A percentile compares a stretch with the other conserved stretches of the same genome.
Evolutionary conservation across 2,113 vertebrate genomes (phyloP).

Genomic region (Podilymbus podiceps): DNA sequence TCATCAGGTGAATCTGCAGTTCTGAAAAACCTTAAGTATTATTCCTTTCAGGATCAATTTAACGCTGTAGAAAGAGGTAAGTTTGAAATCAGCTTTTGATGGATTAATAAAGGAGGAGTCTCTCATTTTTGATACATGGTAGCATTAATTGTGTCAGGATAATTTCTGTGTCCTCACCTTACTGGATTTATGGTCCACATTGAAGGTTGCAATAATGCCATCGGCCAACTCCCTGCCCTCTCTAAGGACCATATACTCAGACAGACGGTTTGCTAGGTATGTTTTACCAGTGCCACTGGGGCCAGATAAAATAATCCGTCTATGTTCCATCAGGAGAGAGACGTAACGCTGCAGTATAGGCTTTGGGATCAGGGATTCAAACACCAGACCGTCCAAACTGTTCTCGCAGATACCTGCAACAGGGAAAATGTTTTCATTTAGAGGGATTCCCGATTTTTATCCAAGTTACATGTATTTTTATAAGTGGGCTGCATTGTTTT

Average conservation of each 20-base stretch:
- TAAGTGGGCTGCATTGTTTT: not conserved
- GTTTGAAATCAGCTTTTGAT: not conserved
- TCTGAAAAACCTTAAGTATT: not conserved
- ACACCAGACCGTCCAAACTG: slow-evolving; percentile 90
- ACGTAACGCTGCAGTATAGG: slow-evolving; percentile 93
- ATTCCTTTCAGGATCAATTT: not conserved
- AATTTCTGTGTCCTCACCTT: slow-evolving; percentile 77
- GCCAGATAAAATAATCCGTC: slow-evolving; percentile 92
- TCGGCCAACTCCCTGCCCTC: slow-evolving; percentile 84
- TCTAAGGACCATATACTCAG: slow-evolving; percentile 83
- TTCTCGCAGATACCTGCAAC: slow-evolving; percentile 80
- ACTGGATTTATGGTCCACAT: slow-evolving; percentile 96
- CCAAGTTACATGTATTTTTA: not conserved
- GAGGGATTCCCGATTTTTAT: not conserved
- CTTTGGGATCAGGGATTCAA: slow-evolving; percentile 92
- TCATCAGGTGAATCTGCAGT: not conserved
- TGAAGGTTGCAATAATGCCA: slow-evolving; percentile 90
- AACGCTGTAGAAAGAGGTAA: accelerated
- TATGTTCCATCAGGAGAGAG: slow-evolving; percentile 89
- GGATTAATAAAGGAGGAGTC: not conserved
- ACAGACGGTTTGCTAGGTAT: slow-evolving; percentile 90
- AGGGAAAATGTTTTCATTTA: not conserved
- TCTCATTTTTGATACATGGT: accelerated
- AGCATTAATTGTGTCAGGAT: too few species aligned
- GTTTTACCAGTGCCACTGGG: slow-evolving; percentile 96